A percentile compares a stretch with the other conserved stretches of the same genome.
phyloP scores from a whole-genome alignment of 2,888 invertebrate genomes.

The Norana najaformis region DNA sequence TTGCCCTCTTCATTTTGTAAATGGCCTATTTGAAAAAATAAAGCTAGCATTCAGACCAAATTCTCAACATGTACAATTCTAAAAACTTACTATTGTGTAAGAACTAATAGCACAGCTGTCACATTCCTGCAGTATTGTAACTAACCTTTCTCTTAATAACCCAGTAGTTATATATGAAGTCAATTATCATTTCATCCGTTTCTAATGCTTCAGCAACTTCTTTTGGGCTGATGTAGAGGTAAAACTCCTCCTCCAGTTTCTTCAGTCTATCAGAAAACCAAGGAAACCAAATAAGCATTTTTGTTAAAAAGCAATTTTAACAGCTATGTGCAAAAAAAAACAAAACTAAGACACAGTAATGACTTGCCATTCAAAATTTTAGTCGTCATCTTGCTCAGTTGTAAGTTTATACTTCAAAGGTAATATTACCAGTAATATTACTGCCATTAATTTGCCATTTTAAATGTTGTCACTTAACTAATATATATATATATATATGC shows the following conservation, averaged over 20 bases:
- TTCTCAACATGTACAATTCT: too few relatives aligned
- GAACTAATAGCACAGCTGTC: background rate
- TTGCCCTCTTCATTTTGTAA: background rate
- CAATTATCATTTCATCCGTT: constrained; percentile 72
- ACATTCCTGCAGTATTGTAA: background rate
- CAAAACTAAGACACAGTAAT: background rate
- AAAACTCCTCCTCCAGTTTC: constrained; percentile 91
- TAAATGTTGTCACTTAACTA: background rate
- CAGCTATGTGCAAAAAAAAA: background rate
- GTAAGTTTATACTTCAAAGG: background rate
- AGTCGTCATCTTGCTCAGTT: background rate
- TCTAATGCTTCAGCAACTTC: constrained; percentile 71
- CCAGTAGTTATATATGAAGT: constrained; percentile 93
- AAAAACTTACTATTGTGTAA: too few relatives aligned
- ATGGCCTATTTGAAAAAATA: background rate
- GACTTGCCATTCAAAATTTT: background rate
- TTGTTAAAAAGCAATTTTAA: background rate
- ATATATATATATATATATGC: background rate
- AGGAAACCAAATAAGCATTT: background rate
- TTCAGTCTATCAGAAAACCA: constrained; percentile 70
- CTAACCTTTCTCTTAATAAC: constrained; percentile 79
- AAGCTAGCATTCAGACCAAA: background rate
- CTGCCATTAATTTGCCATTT: background rate
- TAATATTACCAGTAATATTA: background rate
- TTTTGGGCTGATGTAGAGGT: constrained; percentile 78